Base-by-base conservation (phyloP, 1,140 invertebrate species). In the Drosophila bocki region DNA sequence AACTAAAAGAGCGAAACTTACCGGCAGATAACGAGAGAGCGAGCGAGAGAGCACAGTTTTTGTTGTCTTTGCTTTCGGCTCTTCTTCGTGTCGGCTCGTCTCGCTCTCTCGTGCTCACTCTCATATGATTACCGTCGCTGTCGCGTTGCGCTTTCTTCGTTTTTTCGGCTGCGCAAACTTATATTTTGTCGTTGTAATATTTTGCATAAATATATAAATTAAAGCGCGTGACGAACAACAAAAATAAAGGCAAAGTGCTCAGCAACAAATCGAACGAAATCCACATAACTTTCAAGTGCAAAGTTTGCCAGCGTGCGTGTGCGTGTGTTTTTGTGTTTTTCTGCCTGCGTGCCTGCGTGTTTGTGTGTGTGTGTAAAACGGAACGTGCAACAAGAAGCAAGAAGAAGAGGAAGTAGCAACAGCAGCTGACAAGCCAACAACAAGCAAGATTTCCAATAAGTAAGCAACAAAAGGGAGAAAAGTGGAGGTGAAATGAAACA, bases 161-260 rank as follows among this genome's bases (percentile, higher is more conserved):
- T 69, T 71, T 51, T 81, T 77, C 59, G 60, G 60, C 78, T 75
- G 64, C 69, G 69, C 78, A 81, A 85, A 72, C 71, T 75, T 75
- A 64, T 84, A 74, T 65, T 82, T 85, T 81, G 63, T 81, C 75
- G 82, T 85, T 85, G 78, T 65, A 75, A 69, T 75, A 61, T 82
- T 85, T 86, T 74, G 50, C 71, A 81, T 81, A 81, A 84, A 85
- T 85, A 79, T 60, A 50, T 59, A 69, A 85, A 84, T 81, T 78
- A 56, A 56, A 45, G n/a, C 63, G 67, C 67, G 67, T 70, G 47
- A 68, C 50, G 70, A 67, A 69, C 50, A 83, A 70, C 45, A 69
- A 56, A 75, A 63, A 15, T 53, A 35, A 61, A 48, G 51, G 33
- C 45, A 64, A 37, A 50, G 39, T 32, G 17, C 37, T 32, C 69